Evolutionary conservation across 2,797 vertebrate genomes (phyloP).

Genomic region (Darevskia nairensis): DNA sequence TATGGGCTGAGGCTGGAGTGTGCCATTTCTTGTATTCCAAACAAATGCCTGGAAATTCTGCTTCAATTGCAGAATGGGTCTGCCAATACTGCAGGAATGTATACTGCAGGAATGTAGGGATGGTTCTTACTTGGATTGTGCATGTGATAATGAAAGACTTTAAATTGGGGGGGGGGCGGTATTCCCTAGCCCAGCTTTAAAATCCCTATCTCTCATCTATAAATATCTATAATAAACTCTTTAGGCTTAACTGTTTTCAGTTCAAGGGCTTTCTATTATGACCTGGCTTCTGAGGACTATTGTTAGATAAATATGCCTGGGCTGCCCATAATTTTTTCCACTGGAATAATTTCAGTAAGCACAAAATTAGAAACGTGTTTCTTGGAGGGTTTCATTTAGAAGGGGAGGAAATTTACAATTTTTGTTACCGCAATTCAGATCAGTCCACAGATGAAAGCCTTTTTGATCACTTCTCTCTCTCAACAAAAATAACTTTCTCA

Average conservation of each 20-base stretch:
- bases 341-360: conserved; percentile 66
- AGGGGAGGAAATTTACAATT: conserved; percentile 5
- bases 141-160: too few relatives aligned
- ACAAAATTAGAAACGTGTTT: conserved; percentile 74
- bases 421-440: conserved; percentile 59
- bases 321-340: conserved; percentile 73
- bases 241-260: conserved; percentile 58
- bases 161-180: too few relatives aligned
- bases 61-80: not conserved
- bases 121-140: too few relatives aligned
- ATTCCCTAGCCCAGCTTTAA: too few relatives aligned
- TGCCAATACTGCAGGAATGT: not conserved
- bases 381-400: conserved; percentile 58
- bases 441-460: conserved; percentile 17
- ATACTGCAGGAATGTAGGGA: not conserved
- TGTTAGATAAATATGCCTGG: conserved; percentile 73
- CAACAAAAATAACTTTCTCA: conserved; percentile 47
- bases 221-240: conserved; percentile 57
- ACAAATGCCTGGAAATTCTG: not conserved
- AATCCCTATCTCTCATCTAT: not conserved
- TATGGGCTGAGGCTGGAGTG: too few relatives aligned
- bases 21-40: not conserved
- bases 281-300: conserved; percentile 61
- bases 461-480: conserved; percentile 21
- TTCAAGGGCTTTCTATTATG: conserved; percentile 51